phyloP scores from a whole-genome alignment of 2,888 invertebrate species.

The Chymomyza procnemis region DNA sequence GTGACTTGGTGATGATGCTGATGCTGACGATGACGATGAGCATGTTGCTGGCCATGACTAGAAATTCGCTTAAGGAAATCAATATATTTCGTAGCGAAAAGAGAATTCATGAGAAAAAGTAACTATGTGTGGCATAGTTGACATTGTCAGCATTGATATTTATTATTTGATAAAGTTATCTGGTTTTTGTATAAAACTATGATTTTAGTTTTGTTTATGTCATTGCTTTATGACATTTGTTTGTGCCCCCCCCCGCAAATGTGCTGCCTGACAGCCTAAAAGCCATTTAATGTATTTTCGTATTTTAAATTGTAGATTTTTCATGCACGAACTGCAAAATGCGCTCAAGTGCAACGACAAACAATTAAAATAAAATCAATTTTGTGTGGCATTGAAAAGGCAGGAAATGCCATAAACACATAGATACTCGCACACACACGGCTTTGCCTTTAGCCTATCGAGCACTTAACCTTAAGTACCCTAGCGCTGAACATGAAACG shows the following conservation, averaged over 20 bases:
- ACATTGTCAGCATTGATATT: background rate
- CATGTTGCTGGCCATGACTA: background rate
- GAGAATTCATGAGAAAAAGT: background rate
- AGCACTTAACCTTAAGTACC: slow-evolving; percentile 9
- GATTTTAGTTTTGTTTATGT: background rate
- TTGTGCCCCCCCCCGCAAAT: background rate
- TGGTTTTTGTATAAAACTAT: background rate
- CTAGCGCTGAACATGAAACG: slow-evolving; percentile 50
- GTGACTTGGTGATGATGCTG: slow-evolving; percentile 28
- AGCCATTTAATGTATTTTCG: slow-evolving; percentile 26
- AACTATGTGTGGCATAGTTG: background rate
- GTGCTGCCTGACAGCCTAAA: slow-evolving; percentile 13
- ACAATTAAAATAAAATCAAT: slow-evolving; percentile 58
- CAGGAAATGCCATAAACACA: slow-evolving; percentile 39
- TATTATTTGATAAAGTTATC: slow-evolving; percentile 1
- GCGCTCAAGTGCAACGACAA: slow-evolving; percentile 55
- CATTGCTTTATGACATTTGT: too few species aligned
- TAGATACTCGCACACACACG: slow-evolving; percentile 8
- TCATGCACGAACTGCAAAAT: slow-evolving; percentile 56
- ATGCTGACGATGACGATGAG: background rate
- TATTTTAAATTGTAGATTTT: slow-evolving; percentile 28
- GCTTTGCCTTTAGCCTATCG: slow-evolving; percentile 54
- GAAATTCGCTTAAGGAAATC: slow-evolving; percentile 36
- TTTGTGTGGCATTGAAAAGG: slow-evolving; percentile 33
- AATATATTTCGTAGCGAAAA: slow-evolving; percentile 41